Conservation (phyloP, 1,140 invertebrate genomes). For the Habropoda laboriosa region DNA sequence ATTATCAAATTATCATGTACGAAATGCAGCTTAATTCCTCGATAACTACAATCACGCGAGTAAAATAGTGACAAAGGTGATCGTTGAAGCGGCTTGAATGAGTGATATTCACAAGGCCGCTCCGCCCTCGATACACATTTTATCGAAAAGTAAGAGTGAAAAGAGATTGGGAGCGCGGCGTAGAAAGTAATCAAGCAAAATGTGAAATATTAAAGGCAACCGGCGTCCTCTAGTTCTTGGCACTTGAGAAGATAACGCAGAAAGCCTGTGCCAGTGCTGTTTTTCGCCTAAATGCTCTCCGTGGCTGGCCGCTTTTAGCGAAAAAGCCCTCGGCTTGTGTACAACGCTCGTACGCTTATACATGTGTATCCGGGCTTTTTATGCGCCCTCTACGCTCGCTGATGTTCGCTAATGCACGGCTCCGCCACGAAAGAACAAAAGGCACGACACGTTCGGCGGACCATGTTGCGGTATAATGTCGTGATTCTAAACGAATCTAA, state of each 20-base stretch:
- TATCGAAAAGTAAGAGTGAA: not conserved
- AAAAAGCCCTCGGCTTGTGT: conserved; percentile 42
- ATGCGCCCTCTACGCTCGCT: not conserved
- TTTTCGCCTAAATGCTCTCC: conserved; percentile 48
- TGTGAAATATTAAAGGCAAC: conserved; percentile 20
- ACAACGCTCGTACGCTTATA: not conserved
- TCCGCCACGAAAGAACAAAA: conserved; percentile 11
- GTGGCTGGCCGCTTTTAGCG: conserved; percentile 59
- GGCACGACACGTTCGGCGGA: not conserved
- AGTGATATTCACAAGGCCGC: not conserved
- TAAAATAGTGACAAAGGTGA: not conserved
- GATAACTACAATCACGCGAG: too few relatives aligned
- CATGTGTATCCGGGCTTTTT: conserved; percentile 4
- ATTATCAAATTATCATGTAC: too few relatives aligned
- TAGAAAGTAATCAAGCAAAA: conserved; percentile 26
- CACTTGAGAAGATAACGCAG: conserved; percentile 32
- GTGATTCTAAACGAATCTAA: not conserved
- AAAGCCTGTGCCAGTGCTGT: conserved; percentile 3
- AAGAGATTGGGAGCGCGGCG: not conserved
- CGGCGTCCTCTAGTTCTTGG: not conserved
- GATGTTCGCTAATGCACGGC: conserved; percentile 19
- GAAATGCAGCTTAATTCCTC: too few relatives aligned
- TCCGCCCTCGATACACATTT: not conserved
- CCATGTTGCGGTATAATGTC: too few relatives aligned
- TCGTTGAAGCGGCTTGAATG: not conserved